Base-by-base conservation (phyloP, 2,113 vertebrate genomes). In the Alouatta palliata region DNA sequence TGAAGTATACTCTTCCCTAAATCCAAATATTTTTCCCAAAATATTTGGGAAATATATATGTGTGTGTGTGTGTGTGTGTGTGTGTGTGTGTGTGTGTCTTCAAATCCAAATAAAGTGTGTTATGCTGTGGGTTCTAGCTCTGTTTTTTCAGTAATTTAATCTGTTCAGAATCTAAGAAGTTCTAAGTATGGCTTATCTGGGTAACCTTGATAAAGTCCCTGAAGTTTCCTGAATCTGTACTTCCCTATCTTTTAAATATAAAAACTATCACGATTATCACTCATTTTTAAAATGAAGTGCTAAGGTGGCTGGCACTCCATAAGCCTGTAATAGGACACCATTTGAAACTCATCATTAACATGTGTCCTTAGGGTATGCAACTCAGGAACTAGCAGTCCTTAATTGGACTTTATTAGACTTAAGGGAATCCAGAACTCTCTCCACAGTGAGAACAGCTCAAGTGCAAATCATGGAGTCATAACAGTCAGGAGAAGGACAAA, bases 391-490 rank as follows among this genome's bases (percentile, higher is more conserved):
- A 96, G 76, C 85, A 43, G 82, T 76, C 56, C 71, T 95, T 97
- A 95, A 92, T 92, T 94, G 73, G 58, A 96, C 70, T 77, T 94
- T 90, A 90, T 93, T 54, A 89, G 66, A 94, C 85, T 75, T 68
- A 49, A 86, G 86, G 81, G 66, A 96, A 83, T 93, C 40, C 8
- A 81, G 66, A 13, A 6, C 19, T 92, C 64, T 81, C 64, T 93
- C n/a, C 58, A 76, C 16, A 40, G 23, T 96, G 92, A 95, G 96
- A 97, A 91, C 47, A 96, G 90, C 90, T 97, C 95, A 93, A 96
- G 84, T 96, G 97, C 87, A 98, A 98, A 97, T 94, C 90, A 97
- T 94, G 95, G 98, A 97, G 96, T 98, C 94, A 97, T 94, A 97
- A 96, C 35, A 90, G 90, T 89, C 96, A 95, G 94, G 92, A 97